Percentiles rank a stretch among this genome's conserved stretches.
Conservation (phyloP, 2,888 invertebrate species). For the Dryobota labecula region DNA sequence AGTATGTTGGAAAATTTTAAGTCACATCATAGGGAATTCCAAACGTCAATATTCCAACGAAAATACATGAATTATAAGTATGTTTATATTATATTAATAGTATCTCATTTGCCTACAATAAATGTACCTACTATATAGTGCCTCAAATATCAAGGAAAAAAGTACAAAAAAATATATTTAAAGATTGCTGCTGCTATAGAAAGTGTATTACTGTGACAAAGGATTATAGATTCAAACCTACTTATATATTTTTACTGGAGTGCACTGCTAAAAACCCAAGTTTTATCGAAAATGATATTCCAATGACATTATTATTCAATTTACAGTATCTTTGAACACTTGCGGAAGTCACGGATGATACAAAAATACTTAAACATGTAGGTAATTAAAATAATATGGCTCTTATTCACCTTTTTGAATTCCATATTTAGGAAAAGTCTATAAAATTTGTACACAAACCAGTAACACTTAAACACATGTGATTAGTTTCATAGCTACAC, state of each 20-base stretch:
- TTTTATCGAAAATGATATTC: neutral
- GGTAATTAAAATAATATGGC: neutral
- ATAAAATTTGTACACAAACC: neutral
- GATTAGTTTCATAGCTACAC: neutral
- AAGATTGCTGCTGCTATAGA: neutral
- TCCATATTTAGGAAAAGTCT: neutral
- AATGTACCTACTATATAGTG: neutral
- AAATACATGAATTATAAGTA: neutral
- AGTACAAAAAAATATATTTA: neutral
- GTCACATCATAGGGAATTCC: constrained; percentile 28
- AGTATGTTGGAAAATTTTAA: neutral
- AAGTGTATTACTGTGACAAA: neutral
- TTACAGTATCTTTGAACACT: neutral
- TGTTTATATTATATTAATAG: neutral
- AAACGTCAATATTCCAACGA: constrained; percentile 9
- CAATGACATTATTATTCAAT: neutral
- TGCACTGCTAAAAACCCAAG: neutral
- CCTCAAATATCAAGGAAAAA: neutral
- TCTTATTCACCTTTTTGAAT: neutral
- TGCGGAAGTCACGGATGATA: neutral
- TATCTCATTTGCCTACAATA: constrained; percentile 4
- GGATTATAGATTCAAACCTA: neutral
- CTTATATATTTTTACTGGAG: neutral
- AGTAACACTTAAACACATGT: neutral
- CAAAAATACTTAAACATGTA: neutral